Evolutionary conservation across 2,888 invertebrate genomes (phyloP).

Genomic region (Drosophila neotestacea): DNA sequence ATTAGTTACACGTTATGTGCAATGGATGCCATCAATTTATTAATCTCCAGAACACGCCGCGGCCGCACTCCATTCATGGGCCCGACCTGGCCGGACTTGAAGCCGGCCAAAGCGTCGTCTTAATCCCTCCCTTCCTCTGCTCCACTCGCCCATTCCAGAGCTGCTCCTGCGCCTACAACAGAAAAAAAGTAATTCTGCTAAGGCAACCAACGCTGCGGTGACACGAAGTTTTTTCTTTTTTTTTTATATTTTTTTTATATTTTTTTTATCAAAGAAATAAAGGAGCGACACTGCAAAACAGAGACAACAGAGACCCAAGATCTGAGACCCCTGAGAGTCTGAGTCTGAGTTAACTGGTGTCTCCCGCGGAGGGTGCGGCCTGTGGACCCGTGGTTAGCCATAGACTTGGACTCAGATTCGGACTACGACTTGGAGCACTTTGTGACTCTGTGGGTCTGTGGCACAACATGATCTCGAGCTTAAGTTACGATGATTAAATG

Average conservation of each 20-base stretch:
- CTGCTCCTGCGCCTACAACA: conserved; percentile 49
- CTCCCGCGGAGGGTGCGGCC: conserved; percentile 61
- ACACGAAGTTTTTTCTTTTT: conserved; percentile 64
- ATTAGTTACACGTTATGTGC: conserved; percentile 86
- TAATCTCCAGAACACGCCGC: conserved; percentile 86
- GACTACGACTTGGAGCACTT: conserved; percentile 26
- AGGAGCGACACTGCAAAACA: conserved; percentile 51
- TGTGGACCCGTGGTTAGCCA: conserved; percentile 5
- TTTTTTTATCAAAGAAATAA: conserved; percentile 62
- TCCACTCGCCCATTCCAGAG: not conserved
- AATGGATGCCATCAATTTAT: conserved; percentile 86
- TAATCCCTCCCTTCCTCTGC: conserved; percentile 61
- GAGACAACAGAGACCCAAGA: conserved; percentile 29
- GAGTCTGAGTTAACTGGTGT: conserved; percentile 36
- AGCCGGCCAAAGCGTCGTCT: conserved; percentile 61
- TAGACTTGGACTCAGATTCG: conserved; percentile 27
- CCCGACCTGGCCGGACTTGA: conserved; percentile 42
- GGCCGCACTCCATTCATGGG: conserved; percentile 57
- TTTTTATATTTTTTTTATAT: conserved; percentile 26
- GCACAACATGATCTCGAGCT: conserved; percentile 80
- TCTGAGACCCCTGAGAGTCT: conserved; percentile 20
- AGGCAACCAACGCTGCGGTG: conserved; percentile 64
- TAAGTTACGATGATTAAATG: conserved; percentile 81
- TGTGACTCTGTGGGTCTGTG: conserved; percentile 52
- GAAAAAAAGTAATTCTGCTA: conserved; percentile 31